Conservation (phyloP, 2,888 invertebrate genomes). For the Lydus trimaculatus region DNA sequence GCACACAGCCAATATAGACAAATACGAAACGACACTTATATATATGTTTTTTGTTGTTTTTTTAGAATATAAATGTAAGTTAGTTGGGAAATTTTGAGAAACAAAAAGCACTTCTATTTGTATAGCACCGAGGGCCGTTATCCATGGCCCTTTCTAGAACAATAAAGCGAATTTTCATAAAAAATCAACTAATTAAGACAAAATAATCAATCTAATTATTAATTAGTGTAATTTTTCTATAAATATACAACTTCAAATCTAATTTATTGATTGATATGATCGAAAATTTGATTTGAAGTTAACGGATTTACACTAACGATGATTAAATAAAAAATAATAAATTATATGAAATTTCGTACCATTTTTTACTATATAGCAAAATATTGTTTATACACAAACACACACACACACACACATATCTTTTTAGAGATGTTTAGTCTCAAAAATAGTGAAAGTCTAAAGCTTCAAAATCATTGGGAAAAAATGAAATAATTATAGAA, state of each 20-base stretch:
- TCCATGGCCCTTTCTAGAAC: slow-evolving; percentile 39
- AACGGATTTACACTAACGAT: slow-evolving; percentile 27
- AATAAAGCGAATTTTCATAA: slow-evolving; percentile 38
- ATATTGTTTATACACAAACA: slow-evolving; percentile 48
- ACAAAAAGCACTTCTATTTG: slow-evolving; percentile 41
- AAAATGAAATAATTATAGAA: slow-evolving; percentile 17
- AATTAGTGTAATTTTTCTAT: slow-evolving; percentile 39
- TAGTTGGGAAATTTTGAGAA: slow-evolving; percentile 24
- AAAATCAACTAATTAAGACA: not conserved
- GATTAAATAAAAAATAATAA: slow-evolving; percentile 24
- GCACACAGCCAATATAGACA: slow-evolving; percentile 58
- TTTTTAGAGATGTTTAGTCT: slow-evolving; percentile 45
- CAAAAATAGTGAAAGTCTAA: slow-evolving; percentile 13
- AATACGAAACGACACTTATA: slow-evolving; percentile 47
- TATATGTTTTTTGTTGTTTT: slow-evolving; percentile 31
- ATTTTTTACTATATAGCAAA: slow-evolving; percentile 55
- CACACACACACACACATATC: slow-evolving; percentile 37
- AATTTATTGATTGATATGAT: not conserved
- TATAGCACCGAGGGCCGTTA: slow-evolving; percentile 40
- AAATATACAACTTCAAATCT: slow-evolving; percentile 15
- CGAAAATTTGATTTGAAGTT: slow-evolving; percentile 17
- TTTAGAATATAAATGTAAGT: slow-evolving; percentile 36
- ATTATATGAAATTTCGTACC: slow-evolving; percentile 51
- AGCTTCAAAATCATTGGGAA: not conserved
- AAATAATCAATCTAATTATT: slow-evolving; percentile 35